These are phyloP conservation scores for Aethes cnicana DNA, from an alignment of 2,888 invertebrate species.

Conservation along the genomic window DNA sequence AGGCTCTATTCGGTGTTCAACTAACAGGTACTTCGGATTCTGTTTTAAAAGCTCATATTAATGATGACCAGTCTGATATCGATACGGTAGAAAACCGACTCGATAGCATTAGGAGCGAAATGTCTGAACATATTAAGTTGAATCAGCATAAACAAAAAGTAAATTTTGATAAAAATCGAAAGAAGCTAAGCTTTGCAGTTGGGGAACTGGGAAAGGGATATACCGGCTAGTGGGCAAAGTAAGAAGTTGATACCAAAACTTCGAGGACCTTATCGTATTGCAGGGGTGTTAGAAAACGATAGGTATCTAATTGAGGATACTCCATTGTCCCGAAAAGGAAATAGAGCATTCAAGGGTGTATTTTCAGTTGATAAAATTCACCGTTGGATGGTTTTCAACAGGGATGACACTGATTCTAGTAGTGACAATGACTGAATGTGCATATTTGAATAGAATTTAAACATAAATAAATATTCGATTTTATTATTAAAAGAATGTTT, in stretches of 20 bases:
- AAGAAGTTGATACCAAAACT: slow-evolving; percentile 21
- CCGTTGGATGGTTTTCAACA: slow-evolving; percentile 16
- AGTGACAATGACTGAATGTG: no score
- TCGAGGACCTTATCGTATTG: slow-evolving; percentile 20
- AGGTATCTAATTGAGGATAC: slow-evolving; percentile 19
- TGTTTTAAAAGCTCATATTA: not conserved
- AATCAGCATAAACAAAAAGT: slow-evolving; percentile 4
- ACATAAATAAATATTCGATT: no score
- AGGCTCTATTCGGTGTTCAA: slow-evolving; percentile 45
- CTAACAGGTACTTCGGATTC: not conserved
- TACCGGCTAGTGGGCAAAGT: slow-evolving; percentile 18
- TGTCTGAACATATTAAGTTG: slow-evolving; percentile 1
- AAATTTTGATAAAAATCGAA: slow-evolving; percentile 11
- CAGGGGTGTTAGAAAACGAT: slow-evolving; percentile 16
- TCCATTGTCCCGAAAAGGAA: slow-evolving; percentile 3
- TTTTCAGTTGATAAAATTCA: no score
- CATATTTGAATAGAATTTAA: no score
- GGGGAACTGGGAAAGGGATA: slow-evolving; percentile 23
- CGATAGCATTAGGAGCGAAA: not conserved
- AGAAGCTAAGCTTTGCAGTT: slow-evolving; percentile 4
- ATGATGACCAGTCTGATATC: not conserved
- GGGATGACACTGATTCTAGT: not conserved
- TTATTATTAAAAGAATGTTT: no score
- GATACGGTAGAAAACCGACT: not conserved
- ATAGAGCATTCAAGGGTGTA: slow-evolving; percentile 14